phyloP scores from a whole-genome alignment of 2,113 vertebrate species.

The Amazona vittata region DNA sequence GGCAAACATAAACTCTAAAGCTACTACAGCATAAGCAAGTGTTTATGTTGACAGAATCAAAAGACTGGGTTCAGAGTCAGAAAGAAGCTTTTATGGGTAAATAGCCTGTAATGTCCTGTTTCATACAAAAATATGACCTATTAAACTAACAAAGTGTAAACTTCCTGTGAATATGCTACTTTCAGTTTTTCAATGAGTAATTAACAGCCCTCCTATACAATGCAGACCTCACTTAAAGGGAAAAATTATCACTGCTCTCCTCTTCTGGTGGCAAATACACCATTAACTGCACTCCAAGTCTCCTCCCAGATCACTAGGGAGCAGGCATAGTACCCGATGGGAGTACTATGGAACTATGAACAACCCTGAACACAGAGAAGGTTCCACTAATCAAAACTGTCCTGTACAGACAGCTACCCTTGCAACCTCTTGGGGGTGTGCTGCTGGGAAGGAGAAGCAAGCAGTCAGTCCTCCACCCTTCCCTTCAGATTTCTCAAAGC shows the following conservation, averaged over 20 bases:
- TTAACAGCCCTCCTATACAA: not conserved
- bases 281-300: not conserved
- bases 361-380: accelerated
- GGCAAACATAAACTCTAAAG: not conserved
- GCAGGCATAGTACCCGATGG: not conserved
- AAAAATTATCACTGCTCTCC: not conserved
- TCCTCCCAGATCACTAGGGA: not conserved
- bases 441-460: not conserved
- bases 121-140: not conserved
- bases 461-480: not conserved
- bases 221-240: not conserved
- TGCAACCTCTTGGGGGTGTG: accelerated
- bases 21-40: not conserved
- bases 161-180: not conserved
- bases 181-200: not conserved
- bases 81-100: not conserved
- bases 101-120: not conserved
- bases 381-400: not conserved
- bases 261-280: not conserved
- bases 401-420: not conserved
- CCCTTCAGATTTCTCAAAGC: not conserved
- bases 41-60: not conserved
- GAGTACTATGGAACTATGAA: accelerated
- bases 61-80: not conserved
- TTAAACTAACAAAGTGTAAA: not conserved